Percentiles rank a stretch among this genome's conserved stretches.
phyloP scores from a whole-genome alignment of 2,113 vertebrate genomes.

The Hyaena hyaena region DNA sequence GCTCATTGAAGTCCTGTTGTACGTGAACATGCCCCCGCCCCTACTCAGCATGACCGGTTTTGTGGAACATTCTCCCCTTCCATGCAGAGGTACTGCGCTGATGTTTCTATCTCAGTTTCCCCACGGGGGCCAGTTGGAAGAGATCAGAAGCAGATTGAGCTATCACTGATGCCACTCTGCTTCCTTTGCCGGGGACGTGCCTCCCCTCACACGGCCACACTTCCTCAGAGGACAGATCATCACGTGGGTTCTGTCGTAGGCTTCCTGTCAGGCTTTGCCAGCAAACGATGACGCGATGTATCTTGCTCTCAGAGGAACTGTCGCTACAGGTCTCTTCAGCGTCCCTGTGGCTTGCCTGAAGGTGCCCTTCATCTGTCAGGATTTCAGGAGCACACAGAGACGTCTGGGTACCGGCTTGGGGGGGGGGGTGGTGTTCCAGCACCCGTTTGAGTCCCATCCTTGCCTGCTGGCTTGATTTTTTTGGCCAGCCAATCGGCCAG shows the following conservation, averaged over 20 bases:
- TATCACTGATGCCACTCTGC: background rate
- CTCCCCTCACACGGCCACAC: background rate
- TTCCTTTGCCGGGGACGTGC: background rate
- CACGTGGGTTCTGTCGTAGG: background rate
- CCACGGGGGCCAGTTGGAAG: background rate
- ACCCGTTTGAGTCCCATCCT: background rate
- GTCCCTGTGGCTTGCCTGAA: background rate
- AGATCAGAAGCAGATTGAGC: background rate
- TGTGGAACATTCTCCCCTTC: background rate
- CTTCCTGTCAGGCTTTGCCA: background rate
- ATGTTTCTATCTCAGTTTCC: background rate
- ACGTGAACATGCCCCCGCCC: rapidly evolving
- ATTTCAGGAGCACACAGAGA: background rate
- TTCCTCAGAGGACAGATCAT: background rate
- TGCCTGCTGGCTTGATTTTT: background rate
- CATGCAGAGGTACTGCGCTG: background rate
- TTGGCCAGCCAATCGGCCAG: background rate
- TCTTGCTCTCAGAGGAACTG: background rate
- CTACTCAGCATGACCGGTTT: too few species aligned
- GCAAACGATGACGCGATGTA: background rate
- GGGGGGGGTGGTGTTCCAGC: background rate
- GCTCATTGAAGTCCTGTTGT: background rate
- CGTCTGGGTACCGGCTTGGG: rapidly evolving
- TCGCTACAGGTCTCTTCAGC: background rate
- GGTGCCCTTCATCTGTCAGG: background rate